A percentile compares a stretch with the other conserved stretches of the same genome.
Evolutionary conservation across 2,797 vertebrate genomes (phyloP).

Genomic region (Erpetoichthys calabaricus): DNA sequence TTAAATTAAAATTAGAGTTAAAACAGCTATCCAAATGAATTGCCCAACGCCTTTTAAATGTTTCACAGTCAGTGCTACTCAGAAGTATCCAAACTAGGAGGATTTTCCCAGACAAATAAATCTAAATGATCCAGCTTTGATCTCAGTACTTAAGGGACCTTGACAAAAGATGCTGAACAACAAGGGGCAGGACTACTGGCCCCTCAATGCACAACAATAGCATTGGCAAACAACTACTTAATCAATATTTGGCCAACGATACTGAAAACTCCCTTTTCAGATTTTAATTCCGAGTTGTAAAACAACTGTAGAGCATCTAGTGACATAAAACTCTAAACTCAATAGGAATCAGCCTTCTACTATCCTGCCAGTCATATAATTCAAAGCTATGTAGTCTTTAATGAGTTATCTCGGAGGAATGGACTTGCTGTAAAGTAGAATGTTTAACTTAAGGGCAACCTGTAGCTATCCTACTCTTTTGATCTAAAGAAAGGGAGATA

Average conservation of each 20-base stretch:
- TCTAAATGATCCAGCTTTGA: constrained; percentile 90
- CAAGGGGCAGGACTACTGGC: constrained; percentile 70
- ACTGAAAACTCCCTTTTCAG: constrained; percentile 87
- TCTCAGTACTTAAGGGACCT: constrained; percentile 75
- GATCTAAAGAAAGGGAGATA: not conserved
- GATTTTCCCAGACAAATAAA: constrained; percentile 93
- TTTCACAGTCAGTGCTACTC: constrained; percentile 34
- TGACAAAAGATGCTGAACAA: constrained; percentile 77
- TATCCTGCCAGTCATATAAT: constrained; percentile 34
- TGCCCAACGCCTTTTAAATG: not conserved
- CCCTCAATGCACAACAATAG: constrained; percentile 72
- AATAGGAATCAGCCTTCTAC: constrained; percentile 52
- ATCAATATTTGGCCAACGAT: constrained; percentile 97
- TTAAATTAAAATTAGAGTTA: no score
- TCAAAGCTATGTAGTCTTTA: not conserved
- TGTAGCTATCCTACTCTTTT: not conserved
- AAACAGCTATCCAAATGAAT: not conserved
- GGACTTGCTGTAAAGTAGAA: not conserved
- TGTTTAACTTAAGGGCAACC: not conserved
- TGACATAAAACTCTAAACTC: constrained; percentile 49
- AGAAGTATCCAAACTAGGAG: constrained; percentile 37
- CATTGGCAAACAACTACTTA: constrained; percentile 95
- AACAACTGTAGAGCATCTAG: constrained; percentile 52
- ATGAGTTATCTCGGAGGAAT: not conserved
- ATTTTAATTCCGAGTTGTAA: constrained; percentile 93